These are phyloP conservation scores for Pogonognathellus flavescens DNA, from an alignment of 1,140 invertebrate species.

Conservation along the genomic window DNA sequence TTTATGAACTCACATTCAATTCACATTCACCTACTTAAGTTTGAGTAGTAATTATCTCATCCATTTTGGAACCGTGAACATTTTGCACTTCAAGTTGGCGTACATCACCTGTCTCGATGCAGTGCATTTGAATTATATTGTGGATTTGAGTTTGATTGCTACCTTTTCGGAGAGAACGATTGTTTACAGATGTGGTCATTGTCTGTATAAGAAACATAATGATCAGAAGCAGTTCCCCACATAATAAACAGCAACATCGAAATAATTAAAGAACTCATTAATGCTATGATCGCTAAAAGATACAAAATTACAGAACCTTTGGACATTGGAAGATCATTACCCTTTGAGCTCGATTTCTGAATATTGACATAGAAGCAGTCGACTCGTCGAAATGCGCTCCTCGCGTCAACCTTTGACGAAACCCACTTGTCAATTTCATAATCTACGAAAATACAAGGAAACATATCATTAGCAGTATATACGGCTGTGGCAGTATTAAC, in stretches of 20 bases:
- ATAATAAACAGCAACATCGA: too few species aligned
- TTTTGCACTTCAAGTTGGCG: neutral
- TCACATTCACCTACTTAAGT: neutral
- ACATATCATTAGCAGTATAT: neutral
- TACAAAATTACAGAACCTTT: constrained; percentile 25
- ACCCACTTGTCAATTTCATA: constrained; percentile 55
- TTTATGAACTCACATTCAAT: too few species aligned
- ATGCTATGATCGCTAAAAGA: neutral
- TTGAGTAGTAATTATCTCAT: constrained; percentile 13
- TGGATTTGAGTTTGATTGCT: constrained; percentile 7
- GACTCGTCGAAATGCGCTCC: constrained; percentile 56
- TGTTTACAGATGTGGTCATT: constrained; percentile 14
- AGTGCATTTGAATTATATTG: constrained; percentile 11
- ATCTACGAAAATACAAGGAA: constrained; percentile 52
- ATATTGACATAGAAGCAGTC: constrained; percentile 54
- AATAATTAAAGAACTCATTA: neutral
- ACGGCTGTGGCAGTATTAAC: too few species aligned
- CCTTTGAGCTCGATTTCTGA: constrained; percentile 33
- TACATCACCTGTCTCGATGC: neutral
- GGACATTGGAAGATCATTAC: constrained; percentile 38
- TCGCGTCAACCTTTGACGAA: constrained; percentile 52
- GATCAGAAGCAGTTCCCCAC: neutral
- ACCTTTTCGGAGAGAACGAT: constrained; percentile 1
- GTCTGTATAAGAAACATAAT: neutral
- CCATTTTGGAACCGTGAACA: neutral